phyloP scores from a whole-genome alignment of 2,113 vertebrate genomes.

The Lepus timidus region DNA sequence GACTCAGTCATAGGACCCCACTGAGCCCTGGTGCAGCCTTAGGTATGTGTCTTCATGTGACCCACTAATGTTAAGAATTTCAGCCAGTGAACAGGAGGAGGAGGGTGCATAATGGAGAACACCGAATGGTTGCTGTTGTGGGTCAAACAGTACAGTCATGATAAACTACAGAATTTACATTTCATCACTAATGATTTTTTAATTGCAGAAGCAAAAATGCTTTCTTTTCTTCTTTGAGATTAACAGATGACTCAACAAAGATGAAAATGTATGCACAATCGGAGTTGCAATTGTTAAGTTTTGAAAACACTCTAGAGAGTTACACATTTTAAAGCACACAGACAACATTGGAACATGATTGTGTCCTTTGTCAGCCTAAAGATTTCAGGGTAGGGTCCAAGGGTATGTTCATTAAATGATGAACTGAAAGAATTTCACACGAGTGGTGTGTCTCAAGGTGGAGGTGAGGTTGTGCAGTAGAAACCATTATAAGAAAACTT shows the following conservation, averaged over 20 bases:
- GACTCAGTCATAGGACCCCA: not conserved
- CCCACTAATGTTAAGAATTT: not conserved
- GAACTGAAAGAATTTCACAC: not conserved
- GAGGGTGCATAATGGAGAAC: not conserved
- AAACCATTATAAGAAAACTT: not conserved
- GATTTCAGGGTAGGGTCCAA: not conserved
- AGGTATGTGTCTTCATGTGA: not conserved
- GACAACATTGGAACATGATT: too few relatives aligned
- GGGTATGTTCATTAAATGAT: not conserved
- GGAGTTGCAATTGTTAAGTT: not conserved
- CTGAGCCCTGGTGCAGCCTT: not conserved
- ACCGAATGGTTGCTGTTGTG: not conserved
- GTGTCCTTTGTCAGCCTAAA: not conserved
- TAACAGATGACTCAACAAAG: not conserved
- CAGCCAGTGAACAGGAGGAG: not conserved
- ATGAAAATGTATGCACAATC: not conserved
- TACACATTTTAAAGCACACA: not conserved
- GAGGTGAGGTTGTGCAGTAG: not conserved
- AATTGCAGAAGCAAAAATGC: too few relatives aligned
- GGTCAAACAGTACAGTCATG: not conserved
- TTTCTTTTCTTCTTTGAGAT: not conserved
- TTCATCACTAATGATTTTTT: not conserved
- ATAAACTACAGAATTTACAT: slow-evolving; percentile 22
- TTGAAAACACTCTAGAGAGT: not conserved
- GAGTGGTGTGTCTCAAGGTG: not conserved